Evolutionary conservation across 2,888 invertebrate genomes (phyloP), one percentile per base, ranked within the genome.

Genomic region (Hemicrepidius hirtus): DNA sequence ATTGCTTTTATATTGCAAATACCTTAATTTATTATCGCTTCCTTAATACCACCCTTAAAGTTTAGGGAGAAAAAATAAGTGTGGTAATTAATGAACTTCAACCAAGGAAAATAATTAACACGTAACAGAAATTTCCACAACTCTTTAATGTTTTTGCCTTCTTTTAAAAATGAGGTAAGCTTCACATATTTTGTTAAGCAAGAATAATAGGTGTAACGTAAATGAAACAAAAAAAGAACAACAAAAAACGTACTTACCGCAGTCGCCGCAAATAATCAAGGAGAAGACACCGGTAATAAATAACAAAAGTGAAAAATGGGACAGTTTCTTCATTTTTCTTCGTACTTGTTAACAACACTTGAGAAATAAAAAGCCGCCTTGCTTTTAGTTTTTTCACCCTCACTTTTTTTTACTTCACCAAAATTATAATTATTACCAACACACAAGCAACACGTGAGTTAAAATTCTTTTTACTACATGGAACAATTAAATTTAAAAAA

Each of bases 231-330:
- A 6, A 57, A 57, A 57, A 12, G n/a, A n/a, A 49, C 18, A 55
- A 37, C 9, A 21, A 60, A 60, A 69, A 55, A 69, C 16, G 46
- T 40, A 41, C 64, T 69, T 46, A 69, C 69, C 69, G 41, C 40
- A 64, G 28, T 57, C 40, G 53, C 69, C 37, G 28, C 28, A 41
- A 46, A 63, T 60, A 46, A 49, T 32, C 46, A 57, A 28, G 44
- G 20, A 55, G 53, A 55, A 44, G 62, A 55, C 50, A 63, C 63
- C 53, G 12, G 32, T 20, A 35, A 69, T 37, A 16, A 69, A 41
- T 24, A 69, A 60, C 41, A 57, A 35, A 46, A 55, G 41, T 20
- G 67, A 59, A 44, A 67, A 53, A 37, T 64, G 50, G 50, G 46
- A 35, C 24, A 60, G 60, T 28, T 60, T 60, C 60, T 60, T 60